These are phyloP conservation scores for Albula glossodonta DNA, from an alignment of 2,113 vertebrate genomes.

Conservation along the genomic window DNA sequence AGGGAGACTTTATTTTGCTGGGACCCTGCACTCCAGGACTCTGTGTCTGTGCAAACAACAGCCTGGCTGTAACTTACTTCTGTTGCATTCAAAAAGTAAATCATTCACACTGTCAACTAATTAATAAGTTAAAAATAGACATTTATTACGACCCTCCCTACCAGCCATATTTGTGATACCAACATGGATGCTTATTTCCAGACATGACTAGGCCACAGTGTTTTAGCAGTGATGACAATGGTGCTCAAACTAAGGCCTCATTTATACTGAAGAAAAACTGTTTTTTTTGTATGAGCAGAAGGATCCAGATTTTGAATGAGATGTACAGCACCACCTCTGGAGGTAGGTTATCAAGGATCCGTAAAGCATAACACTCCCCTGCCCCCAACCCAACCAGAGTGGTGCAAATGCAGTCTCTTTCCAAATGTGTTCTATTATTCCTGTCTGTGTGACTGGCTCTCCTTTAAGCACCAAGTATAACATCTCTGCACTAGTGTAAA, in stretches of 20 bases:
- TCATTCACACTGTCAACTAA: background rate
- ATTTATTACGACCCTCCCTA: background rate
- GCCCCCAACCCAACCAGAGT: too few relatives aligned
- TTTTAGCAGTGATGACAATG: background rate
- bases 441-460: too few relatives aligned
- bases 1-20: background rate
- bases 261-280: too few relatives aligned
- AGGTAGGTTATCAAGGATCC: too few relatives aligned
- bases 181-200: background rate
- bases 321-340: too few relatives aligned
- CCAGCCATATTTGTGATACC: background rate
- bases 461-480: too few relatives aligned
- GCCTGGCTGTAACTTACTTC: background rate
- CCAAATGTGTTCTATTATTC: too few relatives aligned
- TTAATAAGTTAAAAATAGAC: background rate
- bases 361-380: too few relatives aligned
- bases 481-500: too few relatives aligned
- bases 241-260: background rate
- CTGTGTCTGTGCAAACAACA: background rate
- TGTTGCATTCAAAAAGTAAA: background rate
- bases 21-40: background rate
- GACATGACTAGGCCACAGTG: background rate
- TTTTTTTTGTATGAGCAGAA: too few relatives aligned
- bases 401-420: too few relatives aligned
- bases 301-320: too few relatives aligned